A percentile compares a stretch with the other conserved stretches of the same genome.
Evolutionary conservation across 2,113 vertebrate species (phyloP).

Genomic region (Philantomba maxwellii): DNA sequence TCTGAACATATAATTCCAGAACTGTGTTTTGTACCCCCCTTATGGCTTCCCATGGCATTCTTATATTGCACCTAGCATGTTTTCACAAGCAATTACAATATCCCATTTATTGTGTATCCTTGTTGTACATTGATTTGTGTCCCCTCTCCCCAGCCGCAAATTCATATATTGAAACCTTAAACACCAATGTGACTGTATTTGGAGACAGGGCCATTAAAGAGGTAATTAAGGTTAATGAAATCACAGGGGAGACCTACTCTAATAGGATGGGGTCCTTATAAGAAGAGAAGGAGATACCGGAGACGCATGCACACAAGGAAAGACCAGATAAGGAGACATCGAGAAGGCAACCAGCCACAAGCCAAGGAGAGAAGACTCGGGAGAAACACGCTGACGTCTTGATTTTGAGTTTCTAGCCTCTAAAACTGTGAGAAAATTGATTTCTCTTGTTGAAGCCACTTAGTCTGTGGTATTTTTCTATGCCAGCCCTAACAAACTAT

Average conservation of each 20-base stretch:
- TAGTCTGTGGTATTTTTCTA: background rate
- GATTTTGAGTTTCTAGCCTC: background rate
- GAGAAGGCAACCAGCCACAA: background rate
- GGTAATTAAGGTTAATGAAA: background rate
- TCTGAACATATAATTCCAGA: background rate
- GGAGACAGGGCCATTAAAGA: background rate
- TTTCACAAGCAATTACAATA: background rate
- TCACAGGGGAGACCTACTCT: background rate
- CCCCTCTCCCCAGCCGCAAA: accelerated
- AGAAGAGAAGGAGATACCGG: background rate
- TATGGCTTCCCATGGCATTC: background rate
- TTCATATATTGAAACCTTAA: background rate
- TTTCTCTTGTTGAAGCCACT: background rate
- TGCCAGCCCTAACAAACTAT: background rate
- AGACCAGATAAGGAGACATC: accelerated
- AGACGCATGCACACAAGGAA: background rate
- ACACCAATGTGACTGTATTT: background rate
- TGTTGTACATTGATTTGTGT: background rate
- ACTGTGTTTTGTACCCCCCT: background rate
- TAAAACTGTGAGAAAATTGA: background rate
- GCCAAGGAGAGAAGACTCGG: background rate
- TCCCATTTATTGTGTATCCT: background rate
- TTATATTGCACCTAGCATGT: background rate
- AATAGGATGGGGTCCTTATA: background rate
- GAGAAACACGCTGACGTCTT: background rate